Conservation (phyloP, 2,888 invertebrate species). For the Volucella inanis region DNA sequence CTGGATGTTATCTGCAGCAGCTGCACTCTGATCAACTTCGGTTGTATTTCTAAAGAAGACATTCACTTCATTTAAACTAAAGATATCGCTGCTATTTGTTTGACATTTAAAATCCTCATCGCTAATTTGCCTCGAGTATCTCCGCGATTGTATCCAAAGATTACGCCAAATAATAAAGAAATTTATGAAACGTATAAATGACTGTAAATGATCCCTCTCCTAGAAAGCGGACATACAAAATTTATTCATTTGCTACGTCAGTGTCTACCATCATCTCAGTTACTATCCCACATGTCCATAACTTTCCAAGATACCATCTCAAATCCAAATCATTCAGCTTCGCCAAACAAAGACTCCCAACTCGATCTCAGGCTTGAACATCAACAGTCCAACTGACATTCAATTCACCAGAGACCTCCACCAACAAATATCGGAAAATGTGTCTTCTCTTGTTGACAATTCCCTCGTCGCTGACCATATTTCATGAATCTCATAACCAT, state of each 20-base stretch:
- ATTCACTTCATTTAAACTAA: background rate
- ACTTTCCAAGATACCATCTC: slow-evolving; percentile 65
- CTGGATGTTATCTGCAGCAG: no score
- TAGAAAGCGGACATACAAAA: background rate
- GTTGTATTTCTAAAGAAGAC: slow-evolving; percentile 27
- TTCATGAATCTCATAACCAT: slow-evolving; percentile 70
- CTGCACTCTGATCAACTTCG: background rate
- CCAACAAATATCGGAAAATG: slow-evolving; percentile 62
- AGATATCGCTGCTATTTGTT: no score
- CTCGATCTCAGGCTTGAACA: slow-evolving; percentile 1
- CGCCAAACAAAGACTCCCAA: slow-evolving; percentile 49
- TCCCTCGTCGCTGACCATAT: slow-evolving; percentile 67
- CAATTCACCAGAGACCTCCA: slow-evolving; percentile 48
- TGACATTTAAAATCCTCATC: no score
- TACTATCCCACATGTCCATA: slow-evolving; percentile 55
- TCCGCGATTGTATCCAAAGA: slow-evolving; percentile 28
- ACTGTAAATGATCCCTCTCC: slow-evolving; percentile 30
- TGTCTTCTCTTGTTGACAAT: slow-evolving; percentile 62
- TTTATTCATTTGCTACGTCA: slow-evolving; percentile 17
- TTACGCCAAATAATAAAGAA: slow-evolving; percentile 41
- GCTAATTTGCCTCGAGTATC: slow-evolving; percentile 1
- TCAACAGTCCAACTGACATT: slow-evolving; percentile 44
- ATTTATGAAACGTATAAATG: slow-evolving; percentile 49
- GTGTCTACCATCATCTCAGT: slow-evolving; percentile 45
- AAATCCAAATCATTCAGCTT: slow-evolving; percentile 67